Base-by-base conservation (phyloP, 2,888 invertebrate species). In the Ypsolopha sequella region DNA sequence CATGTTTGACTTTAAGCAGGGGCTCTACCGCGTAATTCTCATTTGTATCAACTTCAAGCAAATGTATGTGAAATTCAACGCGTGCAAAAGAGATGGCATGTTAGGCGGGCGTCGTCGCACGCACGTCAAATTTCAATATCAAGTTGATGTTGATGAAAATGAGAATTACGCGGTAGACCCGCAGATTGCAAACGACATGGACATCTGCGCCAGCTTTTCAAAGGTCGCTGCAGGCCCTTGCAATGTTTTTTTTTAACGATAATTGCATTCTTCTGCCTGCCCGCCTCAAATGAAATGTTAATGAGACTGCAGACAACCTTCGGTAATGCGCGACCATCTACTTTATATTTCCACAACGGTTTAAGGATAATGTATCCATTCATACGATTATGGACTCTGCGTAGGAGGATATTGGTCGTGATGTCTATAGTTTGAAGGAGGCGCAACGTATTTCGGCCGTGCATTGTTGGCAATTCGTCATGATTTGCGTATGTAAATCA, bases 401-500 rank as follows among this genome's bases (percentile, higher is more conserved):
- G 49, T 39, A 35, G 36, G 39, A 48, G 51, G 41, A 36, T 59
- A 59, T 64, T 64, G 58, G 66, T 61, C 65, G 63, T 63, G 64
- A 67, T 63, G 62, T 56, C 53, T 59, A 58, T 60, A n/a, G 34
- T 13, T 38, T 39, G 14, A 11, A 8, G 39, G 48, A 34, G 6
- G 46, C 34, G 9, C 14, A 49, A 7, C 11, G 36, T 48, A 53
- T 48, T 53, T 52, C 11, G 52, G 45, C 71, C 73, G 70, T 73
- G 75, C 73, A 76, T 75, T 76, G 80, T 75, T 70, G 66, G 74
- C 74, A 80, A 81, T 81, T 84, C 82, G 81, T 81, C 82, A 84
- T 77, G 80, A 80, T 78, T 81, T 78, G 80, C 80, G 81, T 82
- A 85, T 84, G 82, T 80, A 82, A 86, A 84, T 84, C 79, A 73